Evolutionary conservation across 2,113 vertebrate species (phyloP), one percentile per base, ranked within the genome.

Genomic region (Cnemophilus loriae): DNA sequence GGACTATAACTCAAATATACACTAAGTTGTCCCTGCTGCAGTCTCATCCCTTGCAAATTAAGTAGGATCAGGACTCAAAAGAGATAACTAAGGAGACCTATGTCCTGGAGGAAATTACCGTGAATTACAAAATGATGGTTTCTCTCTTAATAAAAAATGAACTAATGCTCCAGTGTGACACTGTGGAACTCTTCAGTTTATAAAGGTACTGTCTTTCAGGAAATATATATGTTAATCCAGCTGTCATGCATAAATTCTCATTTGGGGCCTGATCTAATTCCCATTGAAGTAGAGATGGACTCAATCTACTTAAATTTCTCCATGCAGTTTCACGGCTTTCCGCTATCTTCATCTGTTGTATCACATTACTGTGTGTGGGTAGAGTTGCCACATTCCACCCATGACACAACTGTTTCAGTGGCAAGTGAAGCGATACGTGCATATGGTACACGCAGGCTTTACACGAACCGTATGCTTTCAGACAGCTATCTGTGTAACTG

Each of bases 321-420:
- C 90, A 4, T 94, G 90, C 90, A 89, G 89, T 94, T 97, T 96
- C 96, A 87, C 49, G 61, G 93, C 95, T 96, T 96, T 96, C 94
- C 88, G 87, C 92, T 94, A 68, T 87, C 95, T 94, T 97, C 95
- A 90, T 95, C 96, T 95, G 93, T 95, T 96, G 93, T 96, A 88
- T 96, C 95, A 88, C 90, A 81, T 97, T 97, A 84, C 96, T 49
- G n/a, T 60, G 90, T 92, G 96, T 96, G 96, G 96, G 96, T 97
- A 95, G 95, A 95, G 96, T 96, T 97, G 88, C 95, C 95, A 96
- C 95, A 95, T 95, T 96, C 96, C 95, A 95, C 88, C 95, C 95
- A 92, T 96, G 95, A 88, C 95, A 95, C 96, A 97, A 96, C 95
- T 96, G 93, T 92, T 94, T 92, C 93, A 28, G 95, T 96, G 93